Percentiles rank a stretch among this genome's conserved stretches.
phyloP scores from a whole-genome alignment of 2,888 invertebrate species.

The Gortyna flavago region DNA sequence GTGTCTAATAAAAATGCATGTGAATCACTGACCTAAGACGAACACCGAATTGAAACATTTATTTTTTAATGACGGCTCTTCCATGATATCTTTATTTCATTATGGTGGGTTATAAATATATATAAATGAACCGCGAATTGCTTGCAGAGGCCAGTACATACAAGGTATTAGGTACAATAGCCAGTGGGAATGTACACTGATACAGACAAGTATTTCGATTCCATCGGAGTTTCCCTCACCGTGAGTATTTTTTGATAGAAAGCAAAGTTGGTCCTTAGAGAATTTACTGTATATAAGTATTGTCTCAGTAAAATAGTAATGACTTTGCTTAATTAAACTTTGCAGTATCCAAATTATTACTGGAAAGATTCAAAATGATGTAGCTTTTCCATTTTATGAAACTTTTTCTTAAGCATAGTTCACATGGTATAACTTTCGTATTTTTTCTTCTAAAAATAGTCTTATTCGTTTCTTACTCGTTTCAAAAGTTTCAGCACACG shows the following conservation, averaged over 20 bases:
- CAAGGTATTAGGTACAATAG: slow-evolving; percentile 42
- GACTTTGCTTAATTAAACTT: not conserved
- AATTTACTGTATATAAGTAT: not conserved
- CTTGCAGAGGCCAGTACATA: slow-evolving; percentile 52
- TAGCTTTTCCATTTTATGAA: not conserved
- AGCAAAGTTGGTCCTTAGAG: not conserved
- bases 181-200: slow-evolving; percentile 68
- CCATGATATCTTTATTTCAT: slow-evolving; percentile 54
- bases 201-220: slow-evolving; percentile 67
- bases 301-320: too few relatives aligned
- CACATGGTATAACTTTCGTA: not conserved
- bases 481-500: not conserved
- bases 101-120: slow-evolving; percentile 46
- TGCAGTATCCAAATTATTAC: not conserved
- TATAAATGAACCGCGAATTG: slow-evolving; percentile 54
- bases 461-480: not conserved
- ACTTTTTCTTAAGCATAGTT: not conserved
- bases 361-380: not conserved
- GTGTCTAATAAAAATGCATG: not conserved
- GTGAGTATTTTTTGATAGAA: slow-evolving; percentile 67
- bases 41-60: not conserved
- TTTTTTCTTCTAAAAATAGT: not conserved
- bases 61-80: slow-evolving; percentile 46
- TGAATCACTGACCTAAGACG: not conserved
- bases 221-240: slow-evolving; percentile 71